phyloP scores from a whole-genome alignment of 2,888 invertebrate species.

The Campopleginae sp. region DNA sequence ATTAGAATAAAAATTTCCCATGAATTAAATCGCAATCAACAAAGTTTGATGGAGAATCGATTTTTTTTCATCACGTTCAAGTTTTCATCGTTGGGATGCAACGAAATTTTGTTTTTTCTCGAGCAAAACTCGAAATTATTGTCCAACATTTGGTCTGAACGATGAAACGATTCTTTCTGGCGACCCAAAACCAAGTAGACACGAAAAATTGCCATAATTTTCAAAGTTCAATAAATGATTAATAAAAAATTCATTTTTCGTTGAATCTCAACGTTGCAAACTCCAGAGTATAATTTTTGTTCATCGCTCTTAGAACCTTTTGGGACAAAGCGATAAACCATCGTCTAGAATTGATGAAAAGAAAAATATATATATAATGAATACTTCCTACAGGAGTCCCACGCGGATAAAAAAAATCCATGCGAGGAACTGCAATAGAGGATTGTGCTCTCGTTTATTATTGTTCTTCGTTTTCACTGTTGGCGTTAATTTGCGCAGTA shows the following conservation, averaged over 20 bases:
- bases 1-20: background rate
- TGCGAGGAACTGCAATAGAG: background rate
- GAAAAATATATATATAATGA: background rate
- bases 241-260: too few species aligned
- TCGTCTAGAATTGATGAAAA: background rate
- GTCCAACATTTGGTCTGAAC: too few species aligned
- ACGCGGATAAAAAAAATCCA: constrained; percentile 2
- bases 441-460: constrained; percentile 28
- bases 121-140: too few species aligned
- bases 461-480: background rate
- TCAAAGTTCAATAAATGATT: too few species aligned
- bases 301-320: background rate
- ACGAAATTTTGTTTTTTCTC: too few species aligned
- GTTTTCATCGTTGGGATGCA: too few species aligned
- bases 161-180: too few species aligned
- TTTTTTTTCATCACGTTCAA: background rate
- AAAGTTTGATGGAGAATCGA: background rate
- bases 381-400: background rate
- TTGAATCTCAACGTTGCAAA: too few species aligned
- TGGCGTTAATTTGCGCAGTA: constrained; percentile 36
- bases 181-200: too few species aligned
- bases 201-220: too few species aligned
- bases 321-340: background rate
- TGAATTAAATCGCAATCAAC: background rate
- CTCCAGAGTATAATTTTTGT: too few species aligned